Percentiles rank a stretch among this genome's conserved stretches.
Evolutionary conservation across 1,140 invertebrate species (phyloP).

Genomic region (Rhopalosiphum padi): DNA sequence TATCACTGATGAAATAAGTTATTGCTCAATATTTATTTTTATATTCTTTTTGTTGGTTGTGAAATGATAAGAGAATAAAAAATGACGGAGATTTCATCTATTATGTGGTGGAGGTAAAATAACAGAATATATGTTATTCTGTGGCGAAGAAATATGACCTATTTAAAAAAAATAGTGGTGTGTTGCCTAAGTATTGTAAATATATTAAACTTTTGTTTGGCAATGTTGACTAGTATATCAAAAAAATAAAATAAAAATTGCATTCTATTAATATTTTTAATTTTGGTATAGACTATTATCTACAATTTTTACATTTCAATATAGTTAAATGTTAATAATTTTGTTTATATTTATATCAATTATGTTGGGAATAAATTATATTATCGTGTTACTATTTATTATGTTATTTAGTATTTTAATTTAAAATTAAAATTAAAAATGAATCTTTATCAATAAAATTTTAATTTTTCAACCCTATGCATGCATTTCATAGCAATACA

Average conservation of each 20-base stretch:
- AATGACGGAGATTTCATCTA: neutral
- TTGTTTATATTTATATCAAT: slow-evolving; percentile 1
- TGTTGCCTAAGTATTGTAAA: slow-evolving; percentile 24
- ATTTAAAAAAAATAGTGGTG: slow-evolving; percentile 3
- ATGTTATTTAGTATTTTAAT: neutral
- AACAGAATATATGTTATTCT: neutral
- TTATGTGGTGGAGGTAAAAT: slow-evolving; percentile 28
- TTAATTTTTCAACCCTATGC: neutral
- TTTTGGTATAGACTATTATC: neutral
- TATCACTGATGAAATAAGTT: neutral
- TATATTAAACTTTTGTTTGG: slow-evolving; percentile 41
- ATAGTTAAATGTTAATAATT: neutral
- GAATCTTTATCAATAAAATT: neutral
- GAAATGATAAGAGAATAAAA: neutral
- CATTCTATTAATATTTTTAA: neutral
- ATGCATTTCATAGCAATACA: neutral
- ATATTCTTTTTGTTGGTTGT: neutral
- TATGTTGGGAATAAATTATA: neutral
- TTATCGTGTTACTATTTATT: neutral
- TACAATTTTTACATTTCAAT: neutral
- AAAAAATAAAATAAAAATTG: neutral
- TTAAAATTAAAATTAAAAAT: neutral
- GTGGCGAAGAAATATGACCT: neutral
- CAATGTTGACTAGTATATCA: slow-evolving; percentile 18
- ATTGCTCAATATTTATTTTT: neutral